A percentile compares a stretch with the other conserved stretches of the same genome.
phyloP scores from a whole-genome alignment of 2,888 invertebrate genomes.

The Oscheius myriophilus region DNA sequence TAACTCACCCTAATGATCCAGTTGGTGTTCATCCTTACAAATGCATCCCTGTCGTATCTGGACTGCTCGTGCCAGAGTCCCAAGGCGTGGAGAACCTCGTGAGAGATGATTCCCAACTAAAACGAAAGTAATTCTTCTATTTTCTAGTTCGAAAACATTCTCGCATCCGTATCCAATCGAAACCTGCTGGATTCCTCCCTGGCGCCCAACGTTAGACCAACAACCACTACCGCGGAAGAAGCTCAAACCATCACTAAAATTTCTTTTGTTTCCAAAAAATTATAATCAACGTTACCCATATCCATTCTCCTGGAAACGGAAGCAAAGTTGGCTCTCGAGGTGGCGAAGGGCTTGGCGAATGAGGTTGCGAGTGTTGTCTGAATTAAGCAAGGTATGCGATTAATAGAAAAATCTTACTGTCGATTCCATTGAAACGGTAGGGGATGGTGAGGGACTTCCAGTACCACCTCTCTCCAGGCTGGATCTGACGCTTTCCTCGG shows the following conservation, averaged over 20 bases:
- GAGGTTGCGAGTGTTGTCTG: slow-evolving; percentile 58
- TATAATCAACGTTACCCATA: slow-evolving; percentile 28
- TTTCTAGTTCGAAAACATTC: slow-evolving; percentile 33
- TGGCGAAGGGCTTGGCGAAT: slow-evolving; percentile 59
- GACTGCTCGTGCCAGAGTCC: slow-evolving; percentile 70
- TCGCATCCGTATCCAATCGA: slow-evolving; percentile 68
- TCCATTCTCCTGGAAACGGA: slow-evolving; percentile 63
- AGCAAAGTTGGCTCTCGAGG: slow-evolving; percentile 63
- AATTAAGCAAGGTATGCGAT: background rate
- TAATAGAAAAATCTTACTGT: slow-evolving; percentile 28
- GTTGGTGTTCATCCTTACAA: slow-evolving; percentile 52
- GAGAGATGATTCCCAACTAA: slow-evolving; percentile 63
- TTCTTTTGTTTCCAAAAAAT: background rate
- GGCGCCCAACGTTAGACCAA: slow-evolving; percentile 65
- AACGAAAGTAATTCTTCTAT: slow-evolving; percentile 19
- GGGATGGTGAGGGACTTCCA: slow-evolving; percentile 60
- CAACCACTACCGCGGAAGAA: slow-evolving; percentile 60
- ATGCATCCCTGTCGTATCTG: slow-evolving; percentile 63
- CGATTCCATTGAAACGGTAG: slow-evolving; percentile 51
- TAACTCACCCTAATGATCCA: slow-evolving; percentile 55
- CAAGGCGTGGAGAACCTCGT: slow-evolving; percentile 63
- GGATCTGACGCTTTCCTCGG: slow-evolving; percentile 58
- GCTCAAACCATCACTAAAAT: slow-evolving; percentile 42
- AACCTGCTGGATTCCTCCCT: slow-evolving; percentile 63
- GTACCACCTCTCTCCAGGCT: slow-evolving; percentile 52